A percentile compares a stretch with the other conserved stretches of the same genome.
Evolutionary conservation across 2,888 invertebrate species (phyloP).

Genomic region (Gryllus longicercus): DNA sequence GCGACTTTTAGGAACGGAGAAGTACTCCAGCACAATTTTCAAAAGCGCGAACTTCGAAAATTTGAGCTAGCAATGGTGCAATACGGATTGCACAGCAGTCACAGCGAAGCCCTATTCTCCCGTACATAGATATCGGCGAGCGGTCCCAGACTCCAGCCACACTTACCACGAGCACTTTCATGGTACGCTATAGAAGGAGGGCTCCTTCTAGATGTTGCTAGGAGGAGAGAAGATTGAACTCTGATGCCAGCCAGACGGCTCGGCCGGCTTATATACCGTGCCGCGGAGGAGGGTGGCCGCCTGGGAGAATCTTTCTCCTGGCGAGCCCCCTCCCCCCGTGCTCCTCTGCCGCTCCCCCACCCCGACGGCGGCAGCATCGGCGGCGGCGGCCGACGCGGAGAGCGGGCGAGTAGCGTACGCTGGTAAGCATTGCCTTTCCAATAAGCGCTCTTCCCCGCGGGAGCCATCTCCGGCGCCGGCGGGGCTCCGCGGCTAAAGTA

Average conservation of each 20-base stretch:
- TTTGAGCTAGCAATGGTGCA: too few species aligned
- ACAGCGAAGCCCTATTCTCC: neutral
- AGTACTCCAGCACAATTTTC: too few species aligned
- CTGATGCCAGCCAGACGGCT: neutral
- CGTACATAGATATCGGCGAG: neutral
- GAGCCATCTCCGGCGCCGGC: neutral
- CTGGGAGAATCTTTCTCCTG: neutral
- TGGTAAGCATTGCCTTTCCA: neutral
- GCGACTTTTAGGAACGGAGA: too few species aligned
- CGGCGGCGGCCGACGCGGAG: neutral
- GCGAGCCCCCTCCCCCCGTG: neutral
- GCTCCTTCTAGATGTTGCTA: constrained; percentile 7
- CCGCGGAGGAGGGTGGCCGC: neutral
- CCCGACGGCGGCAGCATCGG: neutral
- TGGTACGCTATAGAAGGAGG: neutral
- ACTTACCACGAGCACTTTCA: constrained; percentile 8
- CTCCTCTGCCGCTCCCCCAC: neutral
- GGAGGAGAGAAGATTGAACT: neutral
- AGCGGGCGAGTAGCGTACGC: neutral
- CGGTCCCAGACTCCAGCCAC: neutral
- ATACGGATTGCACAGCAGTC: neutral
- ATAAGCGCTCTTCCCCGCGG: neutral
- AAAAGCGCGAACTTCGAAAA: too few species aligned
- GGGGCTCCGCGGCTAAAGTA: neutral
- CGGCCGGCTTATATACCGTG: neutral